Base-by-base conservation (phyloP, 2,113 vertebrate genomes). In the Micronycteris hirsuta region DNA sequence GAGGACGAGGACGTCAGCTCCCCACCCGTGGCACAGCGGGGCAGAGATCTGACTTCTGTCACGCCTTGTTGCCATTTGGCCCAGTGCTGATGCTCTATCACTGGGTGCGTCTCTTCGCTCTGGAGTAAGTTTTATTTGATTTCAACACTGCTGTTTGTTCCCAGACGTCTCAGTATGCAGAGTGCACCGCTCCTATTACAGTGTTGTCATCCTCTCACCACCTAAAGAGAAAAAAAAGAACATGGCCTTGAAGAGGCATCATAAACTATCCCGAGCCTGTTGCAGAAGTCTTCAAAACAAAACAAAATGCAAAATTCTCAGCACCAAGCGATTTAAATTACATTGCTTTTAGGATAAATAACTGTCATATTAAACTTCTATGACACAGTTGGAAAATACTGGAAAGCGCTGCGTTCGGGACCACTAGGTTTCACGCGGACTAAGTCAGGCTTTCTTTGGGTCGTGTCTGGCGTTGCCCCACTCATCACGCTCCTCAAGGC, bases 1-100 rank as follows among this genome's bases (percentile, higher is more conserved):
- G 73, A 49, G 77, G 54, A 61, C 58, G 36, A 10, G 47, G 68
- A 33, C 31, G 33, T 63, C 77, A n/a, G 45, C 24, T 56, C 54
- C 70, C 36, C 24, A 20, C 67, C 3, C 36, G 0, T 5, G 26
- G 54, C 14, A 4, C 43, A 1, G 6, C 86, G 20, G 65, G 65
- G 47, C 4, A 3, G 17, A 3, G 14, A 41, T 77, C 49, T 38
- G 54, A 38, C 4, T 28, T 45, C 56, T 19, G 0, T 80, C 61
- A 26, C 0, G 17, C n/a, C 38, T 13, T 9, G 16, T 47, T 71
- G 26, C 78, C 20, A 1, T 16, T 31, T 3, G 0, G n/a, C 33
- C 8, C 5, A 1, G 49, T 6, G 9, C 36, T 7, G 22, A 22
- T 38, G 70, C 24, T 17, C 1, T 36, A 4, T 61, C 58, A 0